These are phyloP conservation scores for Ailurus styani DNA, from an alignment of 2,113 vertebrate species.

Conservation along the genomic window DNA sequence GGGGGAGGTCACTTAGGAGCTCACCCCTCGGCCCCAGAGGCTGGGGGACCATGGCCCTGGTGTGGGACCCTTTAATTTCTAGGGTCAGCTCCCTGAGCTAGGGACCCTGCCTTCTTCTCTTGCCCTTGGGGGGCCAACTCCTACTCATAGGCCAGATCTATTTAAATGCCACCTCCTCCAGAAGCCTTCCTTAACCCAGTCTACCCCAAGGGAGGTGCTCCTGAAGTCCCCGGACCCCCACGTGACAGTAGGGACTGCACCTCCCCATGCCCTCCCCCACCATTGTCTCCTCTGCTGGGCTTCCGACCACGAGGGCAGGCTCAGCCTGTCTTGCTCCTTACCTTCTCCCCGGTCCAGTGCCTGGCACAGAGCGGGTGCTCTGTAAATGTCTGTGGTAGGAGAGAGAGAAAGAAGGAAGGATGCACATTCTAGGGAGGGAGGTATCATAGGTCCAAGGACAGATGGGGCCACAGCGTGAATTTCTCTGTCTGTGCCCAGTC, in stretches of 20 bases:
- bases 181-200: not conserved
- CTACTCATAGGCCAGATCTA: not conserved
- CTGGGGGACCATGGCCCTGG: not conserved
- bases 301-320: not conserved
- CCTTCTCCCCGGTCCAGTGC: not conserved
- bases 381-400: not conserved
- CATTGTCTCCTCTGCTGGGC: not conserved
- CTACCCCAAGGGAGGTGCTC: not conserved
- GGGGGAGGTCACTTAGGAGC: not conserved
- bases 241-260: not conserved
- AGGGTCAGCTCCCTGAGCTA: not conserved
- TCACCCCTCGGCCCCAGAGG: not conserved
- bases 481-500: not conserved
- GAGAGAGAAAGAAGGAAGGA: not conserved
- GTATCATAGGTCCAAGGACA: not conserved
- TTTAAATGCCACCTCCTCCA: not conserved
- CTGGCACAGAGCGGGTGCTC: not conserved
- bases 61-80: not conserved
- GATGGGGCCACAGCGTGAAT: not conserved
- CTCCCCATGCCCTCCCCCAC: fast-evolving
- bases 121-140: not conserved
- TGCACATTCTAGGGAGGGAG: not conserved
- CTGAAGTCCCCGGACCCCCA: not conserved
- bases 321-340: not conserved
- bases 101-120: not conserved